Base-by-base conservation (phyloP, 35 echinoderm and acorn worm genomes). In the Lytechinus variegatus region DNA sequence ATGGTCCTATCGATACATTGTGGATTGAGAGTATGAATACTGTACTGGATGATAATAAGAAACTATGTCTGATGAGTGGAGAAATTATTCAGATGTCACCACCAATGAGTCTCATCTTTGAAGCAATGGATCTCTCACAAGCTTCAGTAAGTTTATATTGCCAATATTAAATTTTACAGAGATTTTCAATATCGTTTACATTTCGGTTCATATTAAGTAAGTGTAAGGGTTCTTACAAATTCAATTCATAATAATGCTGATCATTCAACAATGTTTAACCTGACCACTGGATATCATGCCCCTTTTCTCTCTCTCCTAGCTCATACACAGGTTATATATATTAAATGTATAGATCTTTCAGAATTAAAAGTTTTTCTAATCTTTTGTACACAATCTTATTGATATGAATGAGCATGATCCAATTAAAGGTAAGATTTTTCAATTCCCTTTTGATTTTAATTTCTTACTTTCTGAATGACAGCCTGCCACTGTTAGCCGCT, bases 11-110 rank as follows among this genome's bases (percentile, higher is more conserved):
- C 72, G 98, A 99, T 87, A 99, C 98, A 10, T 96, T 99, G 21
- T 99, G 98, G 98, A 99, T 99, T 87, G 98, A 99, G 95, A 99
- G 98, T 90, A 99, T 99, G 98, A 99, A 99, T 93, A 99, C 98
- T 5, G 98, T 99, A 28, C 88, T 99, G 54, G 98, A 99, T 95
- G 98, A 99, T 71, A 99, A 99, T 95, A 99, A 99, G 98, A 99
- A 99, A 87, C 97, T 99, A 33, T 99, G 98, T 95, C 94, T 99
- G 91, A 99, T 99, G 98, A 99, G 98, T 79, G 98, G 98, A 33
- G 98, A 99, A 95, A 99, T 99, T 89, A 99, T 99, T 12, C 98
- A 99, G 95, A 99, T 99, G 98, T 99, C 98, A 11, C 95, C 95
- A 51, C 87, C 97, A 13, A 99, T 99, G 98, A 99, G 98, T 93